A percentile compares a stretch with the other conserved stretches of the same genome.
These are phyloP conservation scores for Drosophila jambulina DNA, from an alignment of 1,140 invertebrate species.

Conservation along the genomic window DNA sequence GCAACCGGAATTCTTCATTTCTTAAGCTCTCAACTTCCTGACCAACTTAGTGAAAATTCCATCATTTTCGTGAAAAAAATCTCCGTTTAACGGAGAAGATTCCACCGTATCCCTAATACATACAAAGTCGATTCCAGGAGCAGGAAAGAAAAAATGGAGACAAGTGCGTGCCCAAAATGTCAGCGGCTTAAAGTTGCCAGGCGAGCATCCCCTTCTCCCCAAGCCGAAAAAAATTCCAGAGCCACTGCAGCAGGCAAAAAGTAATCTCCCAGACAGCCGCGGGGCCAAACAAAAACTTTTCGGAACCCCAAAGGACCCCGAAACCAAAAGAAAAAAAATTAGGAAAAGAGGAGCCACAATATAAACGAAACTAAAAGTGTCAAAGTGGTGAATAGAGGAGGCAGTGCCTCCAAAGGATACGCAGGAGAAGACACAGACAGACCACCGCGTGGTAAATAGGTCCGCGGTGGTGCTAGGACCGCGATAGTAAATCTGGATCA, in stretches of 20 bases:
- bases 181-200: conserved; percentile 73
- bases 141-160: conserved; percentile 26
- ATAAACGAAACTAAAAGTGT: conserved; percentile 74
- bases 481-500: conserved; percentile 60
- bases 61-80: neutral
- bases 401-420: conserved; percentile 20
- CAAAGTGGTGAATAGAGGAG: conserved; percentile 67
- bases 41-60: neutral
- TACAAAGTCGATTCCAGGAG: conserved; percentile 13
- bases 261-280: conserved; percentile 74
- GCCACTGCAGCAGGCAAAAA: conserved; percentile 55
- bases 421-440: neutral
- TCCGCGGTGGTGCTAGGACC: conserved; percentile 50
- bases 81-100: neutral
- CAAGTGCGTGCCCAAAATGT: conserved; percentile 78
- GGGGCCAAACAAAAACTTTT: conserved; percentile 71
- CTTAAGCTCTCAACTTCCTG: neutral
- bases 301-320: conserved; percentile 13
- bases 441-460: conserved; percentile 24
- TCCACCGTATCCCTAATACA: conserved; percentile 21
- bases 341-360: conserved; percentile 3
- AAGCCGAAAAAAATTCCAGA: conserved; percentile 1
- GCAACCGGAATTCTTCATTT: conserved; percentile 3
- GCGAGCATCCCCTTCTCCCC: no score
- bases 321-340: conserved; percentile 17